These are phyloP conservation scores for Mormyrus lacerda DNA, from an alignment of 2,113 vertebrate species.

Conservation along the genomic window DNA sequence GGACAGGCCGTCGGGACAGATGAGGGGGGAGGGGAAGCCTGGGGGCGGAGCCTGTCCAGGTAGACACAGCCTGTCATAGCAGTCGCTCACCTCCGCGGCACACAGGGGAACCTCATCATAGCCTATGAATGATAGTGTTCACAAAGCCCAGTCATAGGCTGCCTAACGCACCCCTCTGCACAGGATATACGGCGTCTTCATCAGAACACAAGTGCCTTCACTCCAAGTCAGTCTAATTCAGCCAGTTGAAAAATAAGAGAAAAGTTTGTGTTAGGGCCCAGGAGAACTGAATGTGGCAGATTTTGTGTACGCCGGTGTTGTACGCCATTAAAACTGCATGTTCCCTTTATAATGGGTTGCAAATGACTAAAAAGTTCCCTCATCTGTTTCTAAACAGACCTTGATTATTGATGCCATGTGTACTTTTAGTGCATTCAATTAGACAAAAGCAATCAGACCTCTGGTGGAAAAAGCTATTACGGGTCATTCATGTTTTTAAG, in stretches of 20 bases:
- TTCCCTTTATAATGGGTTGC: conserved; percentile 53
- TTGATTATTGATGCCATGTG: conserved; percentile 68
- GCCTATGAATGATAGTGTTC: neutral
- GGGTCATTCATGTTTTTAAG: conserved; percentile 40
- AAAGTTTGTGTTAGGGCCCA: neutral
- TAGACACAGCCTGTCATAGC: conserved; percentile 86
- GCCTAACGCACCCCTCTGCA: conserved; percentile 34
- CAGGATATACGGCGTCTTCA: conserved; percentile 44
- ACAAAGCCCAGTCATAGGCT: conserved; percentile 51
- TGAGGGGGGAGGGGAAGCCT: conserved; percentile 87
- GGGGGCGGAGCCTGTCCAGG: conserved; percentile 83
- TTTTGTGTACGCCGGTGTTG: conserved; percentile 33
- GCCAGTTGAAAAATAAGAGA: neutral
- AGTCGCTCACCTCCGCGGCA: conserved; percentile 81
- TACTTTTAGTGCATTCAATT: conserved; percentile 64
- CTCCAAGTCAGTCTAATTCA: neutral
- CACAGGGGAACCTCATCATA: conserved; percentile 79
- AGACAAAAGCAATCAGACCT: conserved; percentile 65
- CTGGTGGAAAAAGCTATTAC: conserved; percentile 51
- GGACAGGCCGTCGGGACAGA: conserved; percentile 96
- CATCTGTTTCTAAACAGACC: conserved; percentile 64
- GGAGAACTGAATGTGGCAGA: neutral
- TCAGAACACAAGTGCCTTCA: neutral
- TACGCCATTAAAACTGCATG: conserved; percentile 37
- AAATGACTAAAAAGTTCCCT: conserved; percentile 73